Evolutionary conservation across 2,113 vertebrate genomes (phyloP), one percentile per base, ranked within the genome.

Genomic region (Orientallactaga bullata): DNA sequence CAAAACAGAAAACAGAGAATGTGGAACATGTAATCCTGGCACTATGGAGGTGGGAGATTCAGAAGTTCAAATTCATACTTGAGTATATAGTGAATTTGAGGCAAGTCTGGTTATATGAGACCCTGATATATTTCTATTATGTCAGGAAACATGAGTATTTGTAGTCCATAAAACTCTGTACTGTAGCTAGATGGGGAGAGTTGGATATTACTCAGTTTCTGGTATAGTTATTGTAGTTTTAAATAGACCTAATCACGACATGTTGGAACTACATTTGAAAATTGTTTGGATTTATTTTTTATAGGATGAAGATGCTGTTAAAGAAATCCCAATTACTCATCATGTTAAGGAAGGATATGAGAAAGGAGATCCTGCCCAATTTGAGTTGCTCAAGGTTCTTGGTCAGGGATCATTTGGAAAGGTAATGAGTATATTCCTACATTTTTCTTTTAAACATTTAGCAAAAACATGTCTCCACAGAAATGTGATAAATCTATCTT

Each of bases 331-430:
- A 63, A 99, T 99, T 98, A 99, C 98, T 93, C 99, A 99, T 95
- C 99, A 99, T 16, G 99, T 99, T 96, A 99, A 99, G 98, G 99
- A 99, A 98, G 99, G 99, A 92, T 99, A 99, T 92, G 99, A 99
- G 97, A 99, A 99, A 97, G 99, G 99, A 42, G 99, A 99, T 97
- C 99, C 99, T 85, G 98, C 98, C 79, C 99, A 99, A 96, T 99
- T 99, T 98, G 99, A 99, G 92, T 98, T 99, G 78, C 99, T 99
- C 79, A 99, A 99, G 95, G 99, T 99, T 95, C 99, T 99, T 95
- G 99, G 99, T 96, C 99, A 99, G 97, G 99, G 99, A 96, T 99
- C 99, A 5, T 99, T 99, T 95, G 99, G 99, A 97, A 99, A 99
- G 98, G 99, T 99, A 98, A 97, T 97, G 11, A 74, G 28, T 72